A percentile compares a stretch with the other conserved stretches of the same genome.
Conservation (phyloP, 1,140 invertebrate genomes). For the Brachystomella parvula region DNA sequence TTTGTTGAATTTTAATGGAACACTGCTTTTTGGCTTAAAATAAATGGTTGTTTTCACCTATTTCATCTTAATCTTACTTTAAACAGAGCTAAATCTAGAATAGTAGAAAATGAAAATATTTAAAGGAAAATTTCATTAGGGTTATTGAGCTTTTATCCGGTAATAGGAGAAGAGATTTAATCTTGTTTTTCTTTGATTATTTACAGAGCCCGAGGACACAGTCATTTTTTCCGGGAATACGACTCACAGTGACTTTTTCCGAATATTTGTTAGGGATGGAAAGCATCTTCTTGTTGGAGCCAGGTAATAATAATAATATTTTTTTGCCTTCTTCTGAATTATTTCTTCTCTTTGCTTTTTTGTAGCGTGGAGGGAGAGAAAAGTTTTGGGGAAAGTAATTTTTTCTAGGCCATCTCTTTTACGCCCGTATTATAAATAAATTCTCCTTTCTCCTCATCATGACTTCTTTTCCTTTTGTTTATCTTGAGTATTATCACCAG, state of each 20-base stretch:
- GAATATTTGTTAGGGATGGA: constrained; percentile 35
- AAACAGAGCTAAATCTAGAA: not conserved
- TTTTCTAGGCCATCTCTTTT: not conserved
- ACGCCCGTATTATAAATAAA: not conserved
- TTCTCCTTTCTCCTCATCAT: not conserved
- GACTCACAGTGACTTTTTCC: constrained; percentile 35
- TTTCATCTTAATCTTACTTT: not conserved
- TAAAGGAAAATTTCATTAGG: not conserved
- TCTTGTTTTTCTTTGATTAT: constrained; percentile 26
- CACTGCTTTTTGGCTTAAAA: no score
- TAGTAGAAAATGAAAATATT: not conserved
- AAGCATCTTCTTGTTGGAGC: constrained; percentile 36
- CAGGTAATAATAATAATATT: constrained; percentile 22
- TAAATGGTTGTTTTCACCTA: constrained; percentile 5
- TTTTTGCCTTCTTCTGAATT: constrained; percentile 19
- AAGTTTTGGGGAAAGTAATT: not conserved
- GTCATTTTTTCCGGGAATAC: constrained; percentile 36
- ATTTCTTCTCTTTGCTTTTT: no score
- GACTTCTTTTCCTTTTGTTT: constrained; percentile 6
- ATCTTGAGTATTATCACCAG: not conserved
- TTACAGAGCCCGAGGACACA: constrained; percentile 34
- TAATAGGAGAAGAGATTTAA: no score
- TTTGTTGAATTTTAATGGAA: no score
- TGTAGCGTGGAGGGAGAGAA: no score
- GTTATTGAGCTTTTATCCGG: not conserved